phyloP scores from a whole-genome alignment of 1,140 invertebrate genomes.

The Dinoponera quadriceps region DNA sequence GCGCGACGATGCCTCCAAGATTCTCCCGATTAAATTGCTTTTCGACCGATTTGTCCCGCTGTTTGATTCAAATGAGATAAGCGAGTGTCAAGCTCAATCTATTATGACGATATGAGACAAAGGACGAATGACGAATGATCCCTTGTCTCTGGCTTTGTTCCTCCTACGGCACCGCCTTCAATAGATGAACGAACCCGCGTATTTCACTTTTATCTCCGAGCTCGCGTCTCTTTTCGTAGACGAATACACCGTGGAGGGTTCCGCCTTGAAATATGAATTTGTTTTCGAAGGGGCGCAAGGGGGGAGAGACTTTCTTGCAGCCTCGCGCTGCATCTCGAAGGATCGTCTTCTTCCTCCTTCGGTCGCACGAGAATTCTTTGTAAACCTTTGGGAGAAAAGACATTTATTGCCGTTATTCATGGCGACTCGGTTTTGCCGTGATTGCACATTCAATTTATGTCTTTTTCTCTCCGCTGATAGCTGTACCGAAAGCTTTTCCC shows the following conservation, averaged over 20 bases:
- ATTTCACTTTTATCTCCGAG: slow-evolving; percentile 80
- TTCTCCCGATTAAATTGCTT: slow-evolving; percentile 52
- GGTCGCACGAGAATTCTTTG: slow-evolving; percentile 36
- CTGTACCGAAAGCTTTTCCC: slow-evolving; percentile 4
- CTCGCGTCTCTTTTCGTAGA: slow-evolving; percentile 66
- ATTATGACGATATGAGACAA: slow-evolving; percentile 71
- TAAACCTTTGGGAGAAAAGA: slow-evolving; percentile 29
- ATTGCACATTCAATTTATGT: slow-evolving; percentile 63
- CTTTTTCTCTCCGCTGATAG: slow-evolving; percentile 13
- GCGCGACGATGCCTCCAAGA: slow-evolving; percentile 1
- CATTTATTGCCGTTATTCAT: slow-evolving; percentile 63
- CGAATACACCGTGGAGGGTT: slow-evolving; percentile 64
- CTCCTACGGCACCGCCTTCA: slow-evolving; percentile 70
- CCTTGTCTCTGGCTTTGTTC: slow-evolving; percentile 68
- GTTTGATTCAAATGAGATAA: slow-evolving; percentile 70
- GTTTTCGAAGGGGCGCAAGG: slow-evolving; percentile 70
- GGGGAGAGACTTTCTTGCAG: slow-evolving; percentile 23
- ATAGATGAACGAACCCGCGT: slow-evolving; percentile 65
- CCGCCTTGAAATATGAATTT: slow-evolving; percentile 80
- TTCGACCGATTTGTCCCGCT: slow-evolving; percentile 22
- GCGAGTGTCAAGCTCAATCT: slow-evolving; percentile 72
- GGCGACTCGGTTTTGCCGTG: slow-evolving; percentile 55
- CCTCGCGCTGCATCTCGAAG: slow-evolving; percentile 45
- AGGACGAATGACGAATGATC: slow-evolving; percentile 73
- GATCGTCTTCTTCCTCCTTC: slow-evolving; percentile 44